Conservation (phyloP, 2,113 vertebrate genomes). For the Castor canadensis region DNA sequence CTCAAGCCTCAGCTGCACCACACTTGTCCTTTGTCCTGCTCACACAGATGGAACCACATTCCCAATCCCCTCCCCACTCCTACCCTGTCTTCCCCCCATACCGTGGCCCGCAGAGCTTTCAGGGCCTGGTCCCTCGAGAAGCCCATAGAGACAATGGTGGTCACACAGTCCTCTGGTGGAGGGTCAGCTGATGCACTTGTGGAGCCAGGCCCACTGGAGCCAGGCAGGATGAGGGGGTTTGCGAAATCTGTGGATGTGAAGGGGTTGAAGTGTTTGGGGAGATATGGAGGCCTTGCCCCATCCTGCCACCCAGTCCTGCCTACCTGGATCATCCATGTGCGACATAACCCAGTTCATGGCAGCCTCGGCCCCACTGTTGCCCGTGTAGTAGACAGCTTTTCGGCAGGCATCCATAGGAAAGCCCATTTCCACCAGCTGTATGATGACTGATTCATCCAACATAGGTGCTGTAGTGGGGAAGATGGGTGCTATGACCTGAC, state of each 20-base stretch:
- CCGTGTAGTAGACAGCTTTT: conserved; percentile 98
- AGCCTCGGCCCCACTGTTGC: conserved; percentile 96
- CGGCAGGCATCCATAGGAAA: conserved; percentile 97
- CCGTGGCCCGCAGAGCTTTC: conserved; percentile 96
- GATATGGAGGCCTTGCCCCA: background rate
- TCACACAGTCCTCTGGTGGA: conserved; percentile 94
- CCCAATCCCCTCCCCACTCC: background rate
- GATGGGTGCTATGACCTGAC: conserved; percentile 26
- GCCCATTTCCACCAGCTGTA: conserved; percentile 98
- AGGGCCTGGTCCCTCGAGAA: conserved; percentile 98
- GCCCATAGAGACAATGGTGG: conserved; percentile 98
- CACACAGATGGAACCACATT: background rate
- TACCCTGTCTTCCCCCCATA: conserved; percentile 82
- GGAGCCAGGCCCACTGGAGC: conserved; percentile 92
- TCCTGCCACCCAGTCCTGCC: background rate
- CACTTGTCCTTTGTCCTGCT: background rate
- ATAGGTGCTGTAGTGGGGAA: conserved; percentile 90
- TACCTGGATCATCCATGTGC: conserved; percentile 99
- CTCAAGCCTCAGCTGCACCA: background rate
- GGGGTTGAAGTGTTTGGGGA: background rate
- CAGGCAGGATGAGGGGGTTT: conserved; percentile 93
- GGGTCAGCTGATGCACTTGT: conserved; percentile 88
- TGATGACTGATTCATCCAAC: conserved; percentile 95
- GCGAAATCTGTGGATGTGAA: conserved; percentile 91
- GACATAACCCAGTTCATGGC: conserved; percentile 99